Base-by-base conservation (phyloP, 2,113 vertebrate genomes). In the Danionella cerebrum region DNA sequence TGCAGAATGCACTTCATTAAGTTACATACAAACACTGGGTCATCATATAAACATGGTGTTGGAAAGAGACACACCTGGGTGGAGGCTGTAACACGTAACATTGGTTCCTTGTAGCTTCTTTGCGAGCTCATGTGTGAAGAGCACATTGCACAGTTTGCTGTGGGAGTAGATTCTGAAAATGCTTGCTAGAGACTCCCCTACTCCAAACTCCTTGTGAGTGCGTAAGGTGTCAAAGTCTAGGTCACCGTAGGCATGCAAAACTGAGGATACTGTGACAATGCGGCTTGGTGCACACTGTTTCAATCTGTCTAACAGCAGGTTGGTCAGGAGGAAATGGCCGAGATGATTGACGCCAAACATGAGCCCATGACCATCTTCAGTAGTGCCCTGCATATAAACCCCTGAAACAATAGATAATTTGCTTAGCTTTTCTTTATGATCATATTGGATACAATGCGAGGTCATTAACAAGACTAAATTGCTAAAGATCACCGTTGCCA, bases 271-370 rank as follows among this genome's bases (percentile, higher is more conserved):
- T 4, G 19, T 84, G 36, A 85, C 71, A 5, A 84, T 51, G 8
- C 80, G 72, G 50, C 79, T 80, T 3, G 83, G 78, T 8, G 55
- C 60, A 16, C 76, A 79, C 10, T 69, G 66, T 60, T 81, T 83
- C 7, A 85, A 68, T 13, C 65, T 65, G 19, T 80, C 79, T 42
- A 85, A 38, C 41, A 86, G 53, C 27, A 83, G 72, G 65, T 79
- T 80, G 25, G 83, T 85, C 67, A 85, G 66, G 13, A 86, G 79
- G 66, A 86, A 86, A 54, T 76, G 82, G 31, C 84, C 83, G 1
- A 83, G 45, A 67, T 84, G 79, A 65, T 85, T 85, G 44, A 80
- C 77, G 19, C 77, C 78, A 36, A 83, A 84, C 76, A 80, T 79
- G 65, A 79, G 67, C 4, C 75, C 76, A 31, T 84, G 68, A 19